Percentiles rank a stretch among this genome's conserved stretches.
These are phyloP conservation scores for Cyprinodon brontotheroides DNA, from an alignment of 2,113 vertebrate genomes.

Conservation along the genomic window DNA sequence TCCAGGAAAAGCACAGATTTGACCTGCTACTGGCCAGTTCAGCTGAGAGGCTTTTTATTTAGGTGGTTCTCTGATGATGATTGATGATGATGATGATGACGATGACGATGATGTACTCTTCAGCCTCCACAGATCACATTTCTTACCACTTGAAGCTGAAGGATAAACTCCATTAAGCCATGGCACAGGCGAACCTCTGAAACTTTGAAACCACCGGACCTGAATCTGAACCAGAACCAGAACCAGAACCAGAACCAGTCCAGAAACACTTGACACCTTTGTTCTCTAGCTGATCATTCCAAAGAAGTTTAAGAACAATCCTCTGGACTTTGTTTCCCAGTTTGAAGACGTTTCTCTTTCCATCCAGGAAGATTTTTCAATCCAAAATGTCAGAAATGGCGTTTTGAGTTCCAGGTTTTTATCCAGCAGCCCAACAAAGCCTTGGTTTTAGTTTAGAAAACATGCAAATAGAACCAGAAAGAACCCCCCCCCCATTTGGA, in stretches of 20 bases:
- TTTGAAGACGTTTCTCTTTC: too few relatives aligned
- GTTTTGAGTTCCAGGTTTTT: too few relatives aligned
- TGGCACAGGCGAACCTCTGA: slow-evolving; percentile 13
- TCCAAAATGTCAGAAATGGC: too few relatives aligned
- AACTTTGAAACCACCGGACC: slow-evolving; percentile 87
- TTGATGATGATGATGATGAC: not conserved
- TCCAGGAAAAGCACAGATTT: not conserved
- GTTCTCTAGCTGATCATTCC: too few relatives aligned
- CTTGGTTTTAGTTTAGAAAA: too few relatives aligned
- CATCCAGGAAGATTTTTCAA: too few relatives aligned
- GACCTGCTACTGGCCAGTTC: not conserved
- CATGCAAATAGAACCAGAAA: too few relatives aligned
- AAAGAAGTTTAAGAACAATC: too few relatives aligned
- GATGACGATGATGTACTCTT: slow-evolving; percentile 23
- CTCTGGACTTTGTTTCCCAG: too few relatives aligned
- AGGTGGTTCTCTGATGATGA: not conserved
- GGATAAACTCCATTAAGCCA: slow-evolving; percentile 91
- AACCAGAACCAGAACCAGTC: slow-evolving; percentile 68
- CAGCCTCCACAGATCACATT: slow-evolving; percentile 89
- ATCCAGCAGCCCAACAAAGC: too few relatives aligned
- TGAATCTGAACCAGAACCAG: slow-evolving; percentile 84
- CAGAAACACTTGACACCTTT: too few relatives aligned
- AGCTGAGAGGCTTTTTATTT: not conserved
- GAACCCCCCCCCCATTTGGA: too few relatives aligned
- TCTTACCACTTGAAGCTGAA: slow-evolving; percentile 94